A percentile compares a stretch with the other conserved stretches of the same genome.
These are phyloP conservation scores for Rhagonycha fulva DNA, from an alignment of 2,888 invertebrate genomes.

Conservation along the genomic window DNA sequence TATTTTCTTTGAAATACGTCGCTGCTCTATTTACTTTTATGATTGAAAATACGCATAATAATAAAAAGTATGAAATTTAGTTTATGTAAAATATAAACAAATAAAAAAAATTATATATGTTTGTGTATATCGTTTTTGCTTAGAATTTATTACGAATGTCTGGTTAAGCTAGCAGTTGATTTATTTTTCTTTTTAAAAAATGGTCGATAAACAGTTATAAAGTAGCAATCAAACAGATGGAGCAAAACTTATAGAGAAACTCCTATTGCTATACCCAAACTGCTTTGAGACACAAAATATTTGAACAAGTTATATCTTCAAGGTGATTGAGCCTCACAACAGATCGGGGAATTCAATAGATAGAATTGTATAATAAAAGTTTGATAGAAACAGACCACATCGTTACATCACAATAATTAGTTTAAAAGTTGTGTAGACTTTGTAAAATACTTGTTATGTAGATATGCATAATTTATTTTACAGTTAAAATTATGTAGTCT, in stretches of 20 bases:
- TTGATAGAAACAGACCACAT: neutral
- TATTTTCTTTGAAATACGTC: too few species aligned
- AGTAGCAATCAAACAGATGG: conserved; percentile 20
- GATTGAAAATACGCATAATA: neutral
- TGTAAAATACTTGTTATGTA: neutral
- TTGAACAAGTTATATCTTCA: neutral
- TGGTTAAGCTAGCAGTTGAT: conserved; percentile 12
- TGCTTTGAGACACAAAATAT: conserved; percentile 10
- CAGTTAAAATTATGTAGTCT: conserved; percentile 10
- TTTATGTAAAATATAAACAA: neutral
- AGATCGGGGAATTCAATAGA: neutral
- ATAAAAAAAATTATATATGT: neutral
- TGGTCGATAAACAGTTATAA: conserved; percentile 17
- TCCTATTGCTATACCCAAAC: conserved; percentile 15
- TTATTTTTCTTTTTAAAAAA: conserved; percentile 13
- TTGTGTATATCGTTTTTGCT: conserved; percentile 1
- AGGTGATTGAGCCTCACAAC: neutral
- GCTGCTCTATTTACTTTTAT: neutral
- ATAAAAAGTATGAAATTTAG: neutral
- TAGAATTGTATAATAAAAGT: neutral
- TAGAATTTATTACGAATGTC: conserved; percentile 10
- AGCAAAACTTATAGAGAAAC: conserved; percentile 14
- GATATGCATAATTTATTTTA: neutral
- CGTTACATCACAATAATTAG: neutral
- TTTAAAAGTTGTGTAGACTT: neutral